Conservation (phyloP, 2,888 invertebrate species). For the Cataglyphis cursor region DNA sequence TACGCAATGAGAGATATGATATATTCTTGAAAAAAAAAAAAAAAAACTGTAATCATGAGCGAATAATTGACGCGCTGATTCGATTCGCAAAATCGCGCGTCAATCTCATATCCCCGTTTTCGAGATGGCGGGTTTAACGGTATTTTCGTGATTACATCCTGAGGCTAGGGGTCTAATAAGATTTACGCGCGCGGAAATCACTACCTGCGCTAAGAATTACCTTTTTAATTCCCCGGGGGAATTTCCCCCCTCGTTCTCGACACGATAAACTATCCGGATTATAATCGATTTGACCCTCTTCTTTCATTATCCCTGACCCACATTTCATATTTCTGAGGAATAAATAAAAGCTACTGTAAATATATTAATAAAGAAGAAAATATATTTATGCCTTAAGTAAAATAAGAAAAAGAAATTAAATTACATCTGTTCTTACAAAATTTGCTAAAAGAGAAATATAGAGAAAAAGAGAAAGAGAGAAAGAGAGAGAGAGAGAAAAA, state of each 20-base stretch:
- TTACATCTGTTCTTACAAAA: neutral
- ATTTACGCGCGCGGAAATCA: constrained; percentile 52
- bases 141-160: constrained; percentile 61
- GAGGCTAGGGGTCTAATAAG: constrained; percentile 51
- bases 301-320: neutral
- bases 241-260: neutral
- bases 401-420: neutral
- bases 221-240: constrained; percentile 36
- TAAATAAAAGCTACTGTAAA: neutral
- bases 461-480: neutral
- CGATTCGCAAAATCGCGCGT: neutral
- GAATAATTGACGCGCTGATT: constrained; percentile 2
- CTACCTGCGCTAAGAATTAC: constrained; percentile 26
- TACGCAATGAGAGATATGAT: neutral
- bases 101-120: constrained; percentile 19
- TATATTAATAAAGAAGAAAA: neutral
- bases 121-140: constrained; percentile 59
- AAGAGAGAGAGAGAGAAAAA: neutral
- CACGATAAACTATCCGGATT: constrained; percentile 6
- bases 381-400: neutral
- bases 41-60: neutral
- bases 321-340: neutral
- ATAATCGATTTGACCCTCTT: neutral
- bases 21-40: neutral
- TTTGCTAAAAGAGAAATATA: neutral